Base-by-base conservation (phyloP, 2,113 vertebrate genomes). In the Tor tambroides region DNA sequence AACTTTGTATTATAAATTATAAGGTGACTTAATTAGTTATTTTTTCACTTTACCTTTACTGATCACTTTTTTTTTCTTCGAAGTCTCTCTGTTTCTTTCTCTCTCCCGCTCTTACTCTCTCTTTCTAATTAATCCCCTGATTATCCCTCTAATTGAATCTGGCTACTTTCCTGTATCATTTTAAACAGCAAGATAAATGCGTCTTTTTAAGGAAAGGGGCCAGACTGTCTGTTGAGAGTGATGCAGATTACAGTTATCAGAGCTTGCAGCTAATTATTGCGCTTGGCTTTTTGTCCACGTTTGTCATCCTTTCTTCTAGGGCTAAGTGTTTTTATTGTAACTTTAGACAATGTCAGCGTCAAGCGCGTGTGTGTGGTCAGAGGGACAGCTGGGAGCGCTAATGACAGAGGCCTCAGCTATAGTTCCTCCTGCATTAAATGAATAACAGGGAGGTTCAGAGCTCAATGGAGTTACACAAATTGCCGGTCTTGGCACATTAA, bases 121-220 rank as follows among this genome's bases (percentile, higher is more conserved):
- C 11, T 1, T 91, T 92, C 94, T 92, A 92, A 95, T 95, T 94
- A 93, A 92, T 90, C 80, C 86, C 89, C 92, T 94, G 94, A 96
- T 95, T 95, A 94, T 92, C 90, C 14, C 14, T 92, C 90, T 94
- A 95, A 96, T 95, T 80, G 92, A 94, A 93, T 94, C 87, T 86
- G 49, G 67, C 84, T 85, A 91, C 89, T 93, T 92, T 75, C 91
- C 93, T 86, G 90, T 91, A 92, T 95, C 94, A 92, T 83, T 95
- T 94, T 85, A 91, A 93, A 94, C 92, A 92, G 92, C 90, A 91
- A 91, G 92, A 94, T 93, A 95, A 96, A 95, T 94, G 93, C 89
- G 87, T 91, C 88, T 87, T 91, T 87, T 82, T 91, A 72, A 59
- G 85, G 82, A 92, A 92, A 92, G 87, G 89, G 86, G 75, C 85